A percentile compares a stretch with the other conserved stretches of the same genome.
Evolutionary conservation across 2,888 invertebrate species (phyloP).

Genomic region (Charanyca ferruginea): DNA sequence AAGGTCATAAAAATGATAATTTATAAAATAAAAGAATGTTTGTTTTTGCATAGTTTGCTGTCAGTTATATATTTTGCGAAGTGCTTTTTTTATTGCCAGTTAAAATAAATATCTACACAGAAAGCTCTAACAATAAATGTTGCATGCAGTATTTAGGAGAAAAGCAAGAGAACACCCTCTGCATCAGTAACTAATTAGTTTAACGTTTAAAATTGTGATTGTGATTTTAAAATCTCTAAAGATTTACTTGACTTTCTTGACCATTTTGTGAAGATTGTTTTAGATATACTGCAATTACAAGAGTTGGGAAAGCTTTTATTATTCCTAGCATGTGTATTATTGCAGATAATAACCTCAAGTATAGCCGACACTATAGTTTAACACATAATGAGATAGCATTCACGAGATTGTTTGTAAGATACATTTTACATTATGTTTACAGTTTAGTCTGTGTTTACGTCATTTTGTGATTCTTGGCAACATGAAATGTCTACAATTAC

Average conservation of each 20-base stretch:
- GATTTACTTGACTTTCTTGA: slow-evolving; percentile 13
- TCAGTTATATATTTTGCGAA: slow-evolving; percentile 28
- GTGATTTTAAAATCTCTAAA: slow-evolving; percentile 6
- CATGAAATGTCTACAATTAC: slow-evolving; percentile 1
- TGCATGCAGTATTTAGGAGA: slow-evolving; percentile 33
- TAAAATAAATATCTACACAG: slow-evolving; percentile 52
- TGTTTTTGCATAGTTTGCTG: slow-evolving; percentile 24
- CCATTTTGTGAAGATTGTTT: not conserved
- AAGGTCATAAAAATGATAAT: slow-evolving; percentile 18
- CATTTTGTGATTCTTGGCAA: slow-evolving; percentile 33
- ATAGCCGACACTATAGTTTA: slow-evolving; percentile 24
- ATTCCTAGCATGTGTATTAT: slow-evolving; percentile 16
- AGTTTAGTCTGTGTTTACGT: slow-evolving; percentile 41
- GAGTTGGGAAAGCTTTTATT: not conserved
- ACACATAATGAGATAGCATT: slow-evolving; percentile 35
- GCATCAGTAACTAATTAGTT: slow-evolving; percentile 38
- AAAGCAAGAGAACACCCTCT: slow-evolving; percentile 23
- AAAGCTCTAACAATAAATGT: slow-evolving; percentile 28
- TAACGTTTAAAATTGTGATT: slow-evolving; percentile 11
- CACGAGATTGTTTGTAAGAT: slow-evolving; percentile 32
- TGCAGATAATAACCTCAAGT: not conserved
- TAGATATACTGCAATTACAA: not conserved
- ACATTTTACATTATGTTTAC: slow-evolving; percentile 10
- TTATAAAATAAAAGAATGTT: not conserved
- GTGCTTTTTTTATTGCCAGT: slow-evolving; percentile 39